Base-by-base conservation (phyloP, 2,797 vertebrate genomes). In the Sylvilagus floridanus region DNA sequence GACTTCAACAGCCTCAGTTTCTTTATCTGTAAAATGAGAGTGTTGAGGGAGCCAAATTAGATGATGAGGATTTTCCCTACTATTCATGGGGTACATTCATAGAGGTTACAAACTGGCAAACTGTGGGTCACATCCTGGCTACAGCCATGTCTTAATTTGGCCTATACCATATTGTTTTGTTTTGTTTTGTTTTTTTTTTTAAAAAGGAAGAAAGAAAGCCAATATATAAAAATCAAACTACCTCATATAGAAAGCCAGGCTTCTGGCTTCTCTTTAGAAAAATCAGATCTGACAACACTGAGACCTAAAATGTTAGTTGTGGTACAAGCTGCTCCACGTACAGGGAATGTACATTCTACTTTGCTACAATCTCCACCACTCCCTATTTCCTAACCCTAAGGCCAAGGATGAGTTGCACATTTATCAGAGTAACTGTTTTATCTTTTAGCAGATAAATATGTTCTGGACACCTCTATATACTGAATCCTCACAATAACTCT, bases 371-470 rank as follows among this genome's bases (percentile, higher is more conserved):
- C 16, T 30, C 37, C 28, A 66, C 47, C 28, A 62, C 35, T 60
- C 24, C 30, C n/a, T 30, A 9, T 26, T 68, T 63, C 22, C 57
- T 72, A 73, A 84, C 11, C 83, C 52, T 76, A 57, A 52, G 35
- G 21, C 52, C n/a, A 13, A 88, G 54, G 17, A 0, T 35, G 42
- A 73, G 24, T 26, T 60, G 35, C 32, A 35, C 11, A 24, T 76
- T 81, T 76, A 42, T 24, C 11, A 94, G 30, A 90, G 32, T 85
- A 91, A 66, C 24, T 63, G 19, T 73, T 87, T 90, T 78, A 63
- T 63, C 26, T 60, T 90, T 24, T 2, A 24, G 12, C 10, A 63
- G 65, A 72, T 12, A 76, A 47, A 90, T 76, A 86, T 78, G 52
- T 69, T 68, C 62, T 88, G 62, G 73, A 82, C 88, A 77, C 62